phyloP scores from a whole-genome alignment of 2,113 vertebrate species.

The Sceloporus undulatus region DNA sequence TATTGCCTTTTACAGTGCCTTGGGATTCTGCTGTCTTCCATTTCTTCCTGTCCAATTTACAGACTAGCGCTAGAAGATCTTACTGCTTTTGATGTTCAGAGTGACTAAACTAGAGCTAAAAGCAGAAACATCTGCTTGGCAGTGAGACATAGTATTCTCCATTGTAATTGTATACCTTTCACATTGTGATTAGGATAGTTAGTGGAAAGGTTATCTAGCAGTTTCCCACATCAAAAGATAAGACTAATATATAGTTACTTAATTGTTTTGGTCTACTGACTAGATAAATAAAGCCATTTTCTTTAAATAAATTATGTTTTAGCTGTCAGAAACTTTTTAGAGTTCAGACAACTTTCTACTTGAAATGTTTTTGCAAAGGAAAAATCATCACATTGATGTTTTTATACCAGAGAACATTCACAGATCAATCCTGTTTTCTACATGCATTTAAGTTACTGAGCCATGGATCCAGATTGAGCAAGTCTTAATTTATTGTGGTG shows the following conservation, averaged over 20 bases:
- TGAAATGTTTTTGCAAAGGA: slow-evolving; percentile 50
- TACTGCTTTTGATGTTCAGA: slow-evolving; percentile 67
- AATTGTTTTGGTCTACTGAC: slow-evolving; percentile 69
- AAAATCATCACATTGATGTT: slow-evolving; percentile 29
- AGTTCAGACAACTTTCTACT: slow-evolving; percentile 60
- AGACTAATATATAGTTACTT: slow-evolving; percentile 64
- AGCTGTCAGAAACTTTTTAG: slow-evolving; percentile 59
- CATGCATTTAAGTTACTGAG: background rate
- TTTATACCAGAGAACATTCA: background rate
- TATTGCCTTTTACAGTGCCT: background rate
- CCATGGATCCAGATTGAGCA: slow-evolving; percentile 11
- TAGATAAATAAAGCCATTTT: slow-evolving; percentile 71
- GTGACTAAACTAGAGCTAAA: slow-evolving; percentile 47
- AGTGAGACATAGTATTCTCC: slow-evolving; percentile 55
- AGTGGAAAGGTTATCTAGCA: slow-evolving; percentile 56
- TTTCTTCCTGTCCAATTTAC: background rate
- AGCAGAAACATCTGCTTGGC: slow-evolving; percentile 39
- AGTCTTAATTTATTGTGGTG: slow-evolving; percentile 3
- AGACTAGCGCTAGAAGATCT: slow-evolving; percentile 14
- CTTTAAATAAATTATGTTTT: slow-evolving; percentile 65
- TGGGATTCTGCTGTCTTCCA: background rate
- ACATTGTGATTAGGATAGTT: slow-evolving; percentile 46
- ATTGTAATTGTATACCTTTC: slow-evolving; percentile 45
- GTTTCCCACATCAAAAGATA: slow-evolving; percentile 64
- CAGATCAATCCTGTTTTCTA: slow-evolving; percentile 2